Evolutionary conservation across 2,888 invertebrate genomes (phyloP).

Genomic region (Dermolepida albohirtum): DNA sequence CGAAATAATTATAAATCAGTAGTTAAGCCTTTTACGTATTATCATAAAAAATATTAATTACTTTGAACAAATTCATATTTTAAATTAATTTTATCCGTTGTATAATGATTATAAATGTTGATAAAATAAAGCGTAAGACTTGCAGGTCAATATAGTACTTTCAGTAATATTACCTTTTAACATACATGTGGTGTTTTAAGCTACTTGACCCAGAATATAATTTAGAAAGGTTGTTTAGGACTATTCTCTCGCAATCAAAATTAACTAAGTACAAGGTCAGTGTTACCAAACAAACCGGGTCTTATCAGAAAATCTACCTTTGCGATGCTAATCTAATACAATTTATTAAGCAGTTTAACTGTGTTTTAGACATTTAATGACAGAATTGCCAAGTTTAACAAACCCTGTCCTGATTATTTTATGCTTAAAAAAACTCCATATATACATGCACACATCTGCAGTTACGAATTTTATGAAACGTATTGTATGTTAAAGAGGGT

Average conservation of each 20-base stretch:
- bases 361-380: not conserved
- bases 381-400: not conserved
- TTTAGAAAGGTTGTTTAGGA: not conserved
- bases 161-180: not conserved
- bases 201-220: not conserved
- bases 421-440: no score
- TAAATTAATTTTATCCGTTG: no score
- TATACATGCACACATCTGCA: no score
- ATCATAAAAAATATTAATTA: no score
- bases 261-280: slow-evolving; percentile 11
- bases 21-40: no score
- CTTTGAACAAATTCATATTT: no score
- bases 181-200: slow-evolving; percentile 1
- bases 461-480: no score
- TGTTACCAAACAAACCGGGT: not conserved
- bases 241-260: slow-evolving; percentile 6
- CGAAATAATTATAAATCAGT: no score
- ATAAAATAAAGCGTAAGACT: no score
- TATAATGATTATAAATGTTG: no score
- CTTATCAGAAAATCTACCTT: slow-evolving; percentile 17
- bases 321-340: slow-evolving; percentile 7
- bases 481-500: no score
- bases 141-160: not conserved
- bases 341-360: no score
- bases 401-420: not conserved